phyloP scores from a whole-genome alignment of 2,888 invertebrate genomes.

The Scaptomyza parva region DNA sequence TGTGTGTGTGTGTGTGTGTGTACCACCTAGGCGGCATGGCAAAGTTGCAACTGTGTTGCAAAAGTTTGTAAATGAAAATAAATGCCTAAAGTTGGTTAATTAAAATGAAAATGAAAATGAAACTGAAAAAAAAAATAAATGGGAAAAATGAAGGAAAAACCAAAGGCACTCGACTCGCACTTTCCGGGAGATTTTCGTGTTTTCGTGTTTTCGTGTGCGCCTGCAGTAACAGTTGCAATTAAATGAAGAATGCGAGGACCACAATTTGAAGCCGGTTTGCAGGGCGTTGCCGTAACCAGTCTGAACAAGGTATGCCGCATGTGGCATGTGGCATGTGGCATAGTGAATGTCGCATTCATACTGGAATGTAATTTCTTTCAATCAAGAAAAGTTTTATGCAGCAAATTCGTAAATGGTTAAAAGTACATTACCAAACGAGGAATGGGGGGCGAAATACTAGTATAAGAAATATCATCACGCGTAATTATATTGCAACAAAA shows the following conservation, averaged over 20 bases:
- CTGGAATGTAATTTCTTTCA: slow-evolving; percentile 13
- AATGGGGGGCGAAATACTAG: too few species aligned
- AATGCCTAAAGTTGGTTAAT: slow-evolving; percentile 68
- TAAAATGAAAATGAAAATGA: slow-evolving; percentile 50
- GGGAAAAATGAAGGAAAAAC: slow-evolving; percentile 19
- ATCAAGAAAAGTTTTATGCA: slow-evolving; percentile 16
- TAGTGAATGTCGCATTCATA: slow-evolving; percentile 6
- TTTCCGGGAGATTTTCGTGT: slow-evolving; percentile 21
- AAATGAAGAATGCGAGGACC: slow-evolving; percentile 44
- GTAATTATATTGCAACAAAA: neutral
- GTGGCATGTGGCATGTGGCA: neutral
- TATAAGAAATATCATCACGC: slow-evolving; percentile 6
- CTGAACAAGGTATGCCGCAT: neutral
- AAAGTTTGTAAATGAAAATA: slow-evolving; percentile 68
- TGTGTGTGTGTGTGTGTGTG: slow-evolving; percentile 20
- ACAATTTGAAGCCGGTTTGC: slow-evolving; percentile 8
- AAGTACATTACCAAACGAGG: slow-evolving; percentile 41
- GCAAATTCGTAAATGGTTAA: slow-evolving; percentile 35
- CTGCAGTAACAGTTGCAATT: slow-evolving; percentile 40
- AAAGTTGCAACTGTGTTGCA: slow-evolving; percentile 47
- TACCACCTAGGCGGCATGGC: slow-evolving; percentile 1
- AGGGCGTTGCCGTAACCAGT: neutral
- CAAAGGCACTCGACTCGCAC: slow-evolving; percentile 31
- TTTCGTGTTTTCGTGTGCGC: too few species aligned
- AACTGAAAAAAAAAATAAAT: slow-evolving; percentile 16